Conservation (phyloP, 2,797 vertebrate genomes). For the Linurgus olivaceus region DNA sequence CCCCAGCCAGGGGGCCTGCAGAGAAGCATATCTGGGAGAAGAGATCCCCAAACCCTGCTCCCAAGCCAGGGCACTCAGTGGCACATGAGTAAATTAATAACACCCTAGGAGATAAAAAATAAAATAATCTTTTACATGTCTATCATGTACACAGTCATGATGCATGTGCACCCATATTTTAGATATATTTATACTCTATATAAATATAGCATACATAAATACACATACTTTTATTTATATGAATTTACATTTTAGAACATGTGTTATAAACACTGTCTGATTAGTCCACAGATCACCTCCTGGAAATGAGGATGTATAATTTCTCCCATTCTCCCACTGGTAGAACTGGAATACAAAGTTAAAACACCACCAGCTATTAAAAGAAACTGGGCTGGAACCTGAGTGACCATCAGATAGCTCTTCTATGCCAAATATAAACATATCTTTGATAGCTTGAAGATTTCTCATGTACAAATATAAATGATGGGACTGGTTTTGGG, state of each 20-base stretch:
- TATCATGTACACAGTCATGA: not conserved
- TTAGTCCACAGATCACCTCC: not conserved
- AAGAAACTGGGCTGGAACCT: slow-evolving; percentile 10
- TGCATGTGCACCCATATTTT: not conserved
- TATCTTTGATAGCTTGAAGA: not conserved
- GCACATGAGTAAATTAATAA: not conserved
- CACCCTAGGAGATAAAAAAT: not conserved
- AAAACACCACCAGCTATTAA: slow-evolving; percentile 14
- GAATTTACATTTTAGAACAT: not conserved
- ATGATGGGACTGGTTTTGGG: not conserved
- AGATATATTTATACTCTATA: not conserved
- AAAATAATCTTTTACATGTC: not conserved
- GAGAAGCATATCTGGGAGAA: not conserved
- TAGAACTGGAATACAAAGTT: slow-evolving; percentile 23
- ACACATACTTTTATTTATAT: not conserved
- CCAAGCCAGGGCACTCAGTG: not conserved
- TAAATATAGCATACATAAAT: not conserved
- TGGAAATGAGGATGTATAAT: slow-evolving; percentile 4
- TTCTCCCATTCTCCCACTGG: slow-evolving; percentile 11
- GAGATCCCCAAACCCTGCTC: not conserved
- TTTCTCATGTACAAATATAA: not conserved
- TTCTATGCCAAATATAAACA: slow-evolving; percentile 16
- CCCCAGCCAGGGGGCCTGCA: not conserved
- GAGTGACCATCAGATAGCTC: slow-evolving; percentile 2
- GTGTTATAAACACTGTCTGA: slow-evolving; percentile 24